phyloP scores from a whole-genome alignment of 2,113 vertebrate species.

The Polypterus bichir region DNA sequence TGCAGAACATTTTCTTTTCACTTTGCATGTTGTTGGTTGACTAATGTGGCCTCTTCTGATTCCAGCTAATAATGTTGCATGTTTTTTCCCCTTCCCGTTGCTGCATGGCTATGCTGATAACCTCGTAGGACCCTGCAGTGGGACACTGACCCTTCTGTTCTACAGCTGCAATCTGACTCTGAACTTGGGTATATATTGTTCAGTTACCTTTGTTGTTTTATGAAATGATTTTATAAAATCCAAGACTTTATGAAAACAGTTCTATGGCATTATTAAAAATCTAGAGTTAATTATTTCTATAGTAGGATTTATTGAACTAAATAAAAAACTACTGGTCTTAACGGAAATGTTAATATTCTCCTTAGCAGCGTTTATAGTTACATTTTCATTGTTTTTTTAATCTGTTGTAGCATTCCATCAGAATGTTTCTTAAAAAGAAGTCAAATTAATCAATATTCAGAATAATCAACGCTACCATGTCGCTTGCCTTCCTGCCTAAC shows the following conservation, averaged over 20 bases:
- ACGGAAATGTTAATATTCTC: too few species aligned
- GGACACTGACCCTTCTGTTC: conserved; percentile 97
- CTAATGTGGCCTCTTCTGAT: conserved; percentile 26
- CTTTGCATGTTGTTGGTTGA: conserved; percentile 33
- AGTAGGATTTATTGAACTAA: too few species aligned
- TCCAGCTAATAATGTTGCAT: conserved; percentile 57
- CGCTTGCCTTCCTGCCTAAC: too few species aligned
- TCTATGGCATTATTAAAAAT: too few species aligned
- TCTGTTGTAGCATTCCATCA: too few species aligned
- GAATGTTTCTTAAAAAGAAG: too few species aligned
- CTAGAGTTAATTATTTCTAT: too few species aligned
- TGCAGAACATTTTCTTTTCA: not conserved
- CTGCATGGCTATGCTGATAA: conserved; percentile 54
- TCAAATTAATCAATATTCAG: too few species aligned
- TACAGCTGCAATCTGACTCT: conserved; percentile 95
- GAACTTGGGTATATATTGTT: conserved; percentile 80
- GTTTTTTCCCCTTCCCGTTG: conserved; percentile 53
- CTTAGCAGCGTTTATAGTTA: too few species aligned
- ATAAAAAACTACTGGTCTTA: too few species aligned
- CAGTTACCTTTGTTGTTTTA: conserved; percentile 1
- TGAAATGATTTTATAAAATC: conserved; percentile 1
- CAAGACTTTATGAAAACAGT: not conserved
- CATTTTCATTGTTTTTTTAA: too few species aligned
- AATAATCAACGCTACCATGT: too few species aligned
- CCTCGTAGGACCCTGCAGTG: conserved; percentile 87